Evolutionary conservation across 1,140 invertebrate genomes (phyloP), one percentile per base, ranked within the genome.

Genomic region (Drosophila lacertosa): DNA sequence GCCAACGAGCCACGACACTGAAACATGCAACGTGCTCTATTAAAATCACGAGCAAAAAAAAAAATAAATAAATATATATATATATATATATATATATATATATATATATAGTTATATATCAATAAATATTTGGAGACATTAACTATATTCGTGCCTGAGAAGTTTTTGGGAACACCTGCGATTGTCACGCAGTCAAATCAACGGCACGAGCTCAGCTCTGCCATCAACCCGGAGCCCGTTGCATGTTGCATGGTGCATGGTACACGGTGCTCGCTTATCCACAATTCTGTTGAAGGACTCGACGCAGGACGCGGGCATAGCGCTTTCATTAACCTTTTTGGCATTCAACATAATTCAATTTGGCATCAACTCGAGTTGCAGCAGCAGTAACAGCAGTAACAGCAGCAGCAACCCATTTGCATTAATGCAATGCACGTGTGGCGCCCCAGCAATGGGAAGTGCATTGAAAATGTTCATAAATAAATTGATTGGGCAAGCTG

Each of bases 321-420:
- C 26, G 37, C 77, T 76, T 84, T 81, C 81, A 86, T 84, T 84
- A 86, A 86, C 73, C 77, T 74, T 86, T 81, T 71, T 77, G 81
- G 73, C 77, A 81, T 84, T 54, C 82, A 81, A 70, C 73, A 86
- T 86, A 81, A 86, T 84, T 86, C 81, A 84, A 84, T 81, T 84
- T 74, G 73, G 68, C 80, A 72, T 79, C 75, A 82, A 79, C 79
- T 78, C 79, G 65, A 67, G 77, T 63, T 57, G 71, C 55, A 62
- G 55, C 22, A 53, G 50, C 44, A 39, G 59, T 40, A 26, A 44
- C 39, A 55, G 10, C 39, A 47, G 48, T n/a, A 22, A 4, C 20
- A 22, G 26, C 26, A 26, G 24, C 50, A 54, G 15, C 62, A 64
- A 47, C 58, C 74, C 77, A 80, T 88, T 86, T 86, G 81, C 82